Conservation (phyloP, 2,888 invertebrate genomes). For the Coronaproctus castanopsis region DNA sequence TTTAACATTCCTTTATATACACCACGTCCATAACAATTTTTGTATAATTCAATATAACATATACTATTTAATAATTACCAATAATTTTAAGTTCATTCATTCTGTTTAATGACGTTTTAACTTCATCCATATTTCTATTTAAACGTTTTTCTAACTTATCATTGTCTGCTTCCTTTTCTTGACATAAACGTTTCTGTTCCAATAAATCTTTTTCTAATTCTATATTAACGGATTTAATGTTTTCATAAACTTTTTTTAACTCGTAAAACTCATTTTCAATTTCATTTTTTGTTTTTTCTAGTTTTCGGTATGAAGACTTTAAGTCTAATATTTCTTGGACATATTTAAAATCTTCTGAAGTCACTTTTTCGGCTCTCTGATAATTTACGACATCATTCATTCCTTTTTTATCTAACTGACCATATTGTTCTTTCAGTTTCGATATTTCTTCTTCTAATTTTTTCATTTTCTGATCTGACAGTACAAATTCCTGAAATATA, state of each 20-base stretch:
- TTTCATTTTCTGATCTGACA: conserved; percentile 26
- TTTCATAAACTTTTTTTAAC: not conserved
- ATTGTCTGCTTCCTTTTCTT: conserved; percentile 10
- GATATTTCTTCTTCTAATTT: conserved; percentile 48
- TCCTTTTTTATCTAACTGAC: not conserved
- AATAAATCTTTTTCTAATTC: conserved; percentile 6
- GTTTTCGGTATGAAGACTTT: conserved; percentile 13
- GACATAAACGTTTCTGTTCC: conserved; percentile 13
- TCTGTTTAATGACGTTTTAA: conserved; percentile 33
- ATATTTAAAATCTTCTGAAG: not conserved
- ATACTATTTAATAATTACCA: conserved; percentile 27
- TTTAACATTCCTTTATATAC: no score
- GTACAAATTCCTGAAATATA: no score
- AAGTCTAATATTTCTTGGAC: not conserved
- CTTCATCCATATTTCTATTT: conserved; percentile 34
- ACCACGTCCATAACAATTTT: no score
- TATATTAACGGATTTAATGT: not conserved
- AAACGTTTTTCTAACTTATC: conserved; percentile 22
- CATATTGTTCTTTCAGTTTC: not conserved
- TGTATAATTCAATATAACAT: no score
- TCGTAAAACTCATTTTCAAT: conserved; percentile 14
- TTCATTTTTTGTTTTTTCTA: conserved; percentile 9
- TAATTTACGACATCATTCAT: not conserved
- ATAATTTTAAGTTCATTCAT: conserved; percentile 39
- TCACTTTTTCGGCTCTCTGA: not conserved